These are phyloP conservation scores for Cyaniris semiargus DNA, from an alignment of 2,888 invertebrate species.

Conservation along the genomic window DNA sequence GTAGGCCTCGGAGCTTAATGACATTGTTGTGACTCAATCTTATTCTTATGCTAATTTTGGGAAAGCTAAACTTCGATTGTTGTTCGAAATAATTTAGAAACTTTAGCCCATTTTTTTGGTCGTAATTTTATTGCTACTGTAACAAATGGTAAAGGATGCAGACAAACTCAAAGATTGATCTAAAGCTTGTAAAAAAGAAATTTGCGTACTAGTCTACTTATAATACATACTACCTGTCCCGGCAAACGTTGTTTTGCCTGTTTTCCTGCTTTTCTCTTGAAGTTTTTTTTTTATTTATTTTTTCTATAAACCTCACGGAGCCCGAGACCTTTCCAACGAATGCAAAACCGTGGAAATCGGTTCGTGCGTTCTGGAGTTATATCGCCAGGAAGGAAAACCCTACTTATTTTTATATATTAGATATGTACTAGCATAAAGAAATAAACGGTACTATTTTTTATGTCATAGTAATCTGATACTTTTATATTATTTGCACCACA, in stretches of 20 bases:
- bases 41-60: conserved; percentile 68
- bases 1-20: conserved; percentile 9
- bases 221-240: no score
- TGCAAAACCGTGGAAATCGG: no score
- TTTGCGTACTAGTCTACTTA: no score
- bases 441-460: neutral
- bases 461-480: neutral
- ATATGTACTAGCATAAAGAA: no score
- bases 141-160: neutral
- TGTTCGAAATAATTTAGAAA: conserved; percentile 31
- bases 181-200: neutral
- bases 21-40: conserved; percentile 30
- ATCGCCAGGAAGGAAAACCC: no score
- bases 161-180: neutral
- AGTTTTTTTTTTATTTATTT: no score
- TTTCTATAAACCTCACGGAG: no score
- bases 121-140: neutral
- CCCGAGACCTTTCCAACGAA: no score
- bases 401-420: no score
- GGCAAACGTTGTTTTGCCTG: no score
- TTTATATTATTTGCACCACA: neutral
- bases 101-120: conserved; percentile 14
- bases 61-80: conserved; percentile 52
- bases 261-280: no score
- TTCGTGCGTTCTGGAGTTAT: no score